phyloP scores from a whole-genome alignment of 2,888 invertebrate species.

The Erynnis tages region DNA sequence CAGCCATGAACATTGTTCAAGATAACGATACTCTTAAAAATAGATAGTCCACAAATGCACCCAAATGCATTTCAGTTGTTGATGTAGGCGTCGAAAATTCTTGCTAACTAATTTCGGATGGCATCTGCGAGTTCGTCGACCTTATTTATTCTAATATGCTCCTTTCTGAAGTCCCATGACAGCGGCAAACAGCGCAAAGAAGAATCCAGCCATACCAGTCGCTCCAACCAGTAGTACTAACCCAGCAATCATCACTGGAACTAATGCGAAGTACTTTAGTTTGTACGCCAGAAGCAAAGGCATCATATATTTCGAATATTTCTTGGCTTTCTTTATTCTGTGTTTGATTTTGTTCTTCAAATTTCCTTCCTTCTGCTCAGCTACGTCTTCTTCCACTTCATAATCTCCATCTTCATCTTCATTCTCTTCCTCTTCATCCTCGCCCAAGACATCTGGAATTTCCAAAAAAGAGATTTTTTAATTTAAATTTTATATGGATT shows the following conservation, averaged over 20 bases:
- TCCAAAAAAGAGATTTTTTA: not conserved
- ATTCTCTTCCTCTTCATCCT: constrained; percentile 51
- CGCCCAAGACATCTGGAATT: constrained; percentile 66
- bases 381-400: constrained; percentile 47
- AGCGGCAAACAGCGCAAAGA: constrained; percentile 92
- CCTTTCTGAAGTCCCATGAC: constrained; percentile 87
- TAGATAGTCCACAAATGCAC: constrained; percentile 17
- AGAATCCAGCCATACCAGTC: constrained; percentile 92
- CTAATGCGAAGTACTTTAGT: constrained; percentile 89
- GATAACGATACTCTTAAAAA: constrained; percentile 22
- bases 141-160: constrained; percentile 53
- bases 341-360: constrained; percentile 52
- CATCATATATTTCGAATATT: constrained; percentile 85
- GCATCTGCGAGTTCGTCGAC: constrained; percentile 65
- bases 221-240: constrained; percentile 88
- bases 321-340: constrained; percentile 66
- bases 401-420: constrained; percentile 57
- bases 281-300: constrained; percentile 91
- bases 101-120: constrained; percentile 56
- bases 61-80: constrained; percentile 30
- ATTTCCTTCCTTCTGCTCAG: constrained; percentile 40
- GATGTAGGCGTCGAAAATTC: constrained; percentile 32
- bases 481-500: not conserved
- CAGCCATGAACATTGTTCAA: constrained; percentile 25
- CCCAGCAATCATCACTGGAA: constrained; percentile 88